phyloP scores from a whole-genome alignment of 2,888 invertebrate species.

The Seira musarum region DNA sequence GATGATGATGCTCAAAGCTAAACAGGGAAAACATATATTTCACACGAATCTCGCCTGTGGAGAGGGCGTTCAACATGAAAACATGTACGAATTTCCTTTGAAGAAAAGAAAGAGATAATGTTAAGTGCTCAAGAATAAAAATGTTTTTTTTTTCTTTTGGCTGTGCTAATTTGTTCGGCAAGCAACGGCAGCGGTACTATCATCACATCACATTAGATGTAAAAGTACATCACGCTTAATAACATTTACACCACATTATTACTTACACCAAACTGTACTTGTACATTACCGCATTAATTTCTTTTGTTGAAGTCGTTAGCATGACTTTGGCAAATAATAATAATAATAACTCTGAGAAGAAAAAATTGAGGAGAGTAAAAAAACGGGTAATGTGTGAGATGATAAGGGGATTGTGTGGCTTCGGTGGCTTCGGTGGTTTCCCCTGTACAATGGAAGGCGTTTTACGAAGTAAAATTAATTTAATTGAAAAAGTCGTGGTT shows the following conservation, averaged over 20 bases:
- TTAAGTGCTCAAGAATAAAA: neutral
- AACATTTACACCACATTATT: too few relatives aligned
- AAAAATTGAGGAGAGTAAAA: neutral
- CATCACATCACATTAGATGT: slow-evolving; percentile 57
- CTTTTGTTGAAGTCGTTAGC: slow-evolving; percentile 48
- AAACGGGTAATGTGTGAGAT: too few relatives aligned
- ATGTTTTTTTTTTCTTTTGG: slow-evolving; percentile 17
- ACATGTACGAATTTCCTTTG: too few relatives aligned
- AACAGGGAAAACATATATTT: slow-evolving; percentile 35
- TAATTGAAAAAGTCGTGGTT: too few relatives aligned
- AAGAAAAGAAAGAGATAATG: slow-evolving; percentile 16
- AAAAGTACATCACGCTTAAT: slow-evolving; percentile 56
- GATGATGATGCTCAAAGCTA: slow-evolving; percentile 30
- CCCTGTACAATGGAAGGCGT: too few relatives aligned
- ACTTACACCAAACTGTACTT: too few relatives aligned
- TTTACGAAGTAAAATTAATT: too few relatives aligned
- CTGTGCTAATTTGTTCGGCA: slow-evolving; percentile 54
- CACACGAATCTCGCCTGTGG: slow-evolving; percentile 57
- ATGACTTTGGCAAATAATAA: slow-evolving; percentile 50
- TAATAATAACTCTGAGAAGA: slow-evolving; percentile 24
- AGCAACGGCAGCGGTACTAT: too few relatives aligned
- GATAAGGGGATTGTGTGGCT: too few relatives aligned
- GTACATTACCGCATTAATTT: too few relatives aligned
- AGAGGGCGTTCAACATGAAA: slow-evolving; percentile 48
- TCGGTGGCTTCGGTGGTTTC: too few relatives aligned